phyloP scores from a whole-genome alignment of 2,113 vertebrate species.

The Esox niger region DNA sequence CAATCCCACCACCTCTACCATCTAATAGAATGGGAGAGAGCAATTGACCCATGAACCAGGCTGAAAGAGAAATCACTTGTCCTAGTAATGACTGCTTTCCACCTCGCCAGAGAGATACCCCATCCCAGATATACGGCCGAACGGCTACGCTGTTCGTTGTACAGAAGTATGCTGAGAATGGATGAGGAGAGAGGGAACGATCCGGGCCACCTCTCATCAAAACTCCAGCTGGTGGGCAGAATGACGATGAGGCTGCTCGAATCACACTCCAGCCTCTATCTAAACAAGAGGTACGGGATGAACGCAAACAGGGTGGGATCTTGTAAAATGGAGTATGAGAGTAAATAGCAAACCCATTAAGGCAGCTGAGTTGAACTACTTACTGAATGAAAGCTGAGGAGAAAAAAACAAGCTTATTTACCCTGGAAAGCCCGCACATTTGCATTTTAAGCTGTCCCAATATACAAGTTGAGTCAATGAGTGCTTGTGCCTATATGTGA shows the following conservation, averaged over 20 bases:
- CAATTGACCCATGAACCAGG: slow-evolving; percentile 71
- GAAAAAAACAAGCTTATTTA: slow-evolving; percentile 49
- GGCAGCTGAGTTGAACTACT: slow-evolving; percentile 56
- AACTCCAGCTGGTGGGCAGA: slow-evolving; percentile 56
- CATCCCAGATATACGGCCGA: slow-evolving; percentile 37
- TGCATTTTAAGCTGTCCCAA: slow-evolving; percentile 53
- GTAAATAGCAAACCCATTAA: slow-evolving; percentile 58
- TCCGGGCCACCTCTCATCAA: slow-evolving; percentile 37
- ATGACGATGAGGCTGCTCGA: slow-evolving; percentile 41
- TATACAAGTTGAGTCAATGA: slow-evolving; percentile 56
- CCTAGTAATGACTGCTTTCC: slow-evolving; percentile 62
- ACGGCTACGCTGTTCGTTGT: slow-evolving; percentile 16
- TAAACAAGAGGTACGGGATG: slow-evolving; percentile 49
- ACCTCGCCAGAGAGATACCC: slow-evolving; percentile 38
- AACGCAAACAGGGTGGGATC: slow-evolving; percentile 57
- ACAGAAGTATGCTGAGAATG: slow-evolving; percentile 31
- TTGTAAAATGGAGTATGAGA: slow-evolving; percentile 54
- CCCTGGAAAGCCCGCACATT: slow-evolving; percentile 50
- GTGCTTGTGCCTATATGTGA: slow-evolving; percentile 58
- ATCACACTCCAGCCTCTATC: slow-evolving; percentile 22
- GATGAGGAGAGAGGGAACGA: slow-evolving; percentile 20
- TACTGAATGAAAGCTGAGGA: slow-evolving; percentile 41
- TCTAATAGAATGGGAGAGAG: slow-evolving; percentile 61
- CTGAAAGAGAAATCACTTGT: slow-evolving; percentile 70
- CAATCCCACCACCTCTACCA: slow-evolving; percentile 66